A percentile compares a stretch with the other conserved stretches of the same genome.
These are phyloP conservation scores for Hemicentrotus pulcherrimus DNA, from an alignment of 35 echinoderm and acorn worm genomes.

Conservation along the genomic window DNA sequence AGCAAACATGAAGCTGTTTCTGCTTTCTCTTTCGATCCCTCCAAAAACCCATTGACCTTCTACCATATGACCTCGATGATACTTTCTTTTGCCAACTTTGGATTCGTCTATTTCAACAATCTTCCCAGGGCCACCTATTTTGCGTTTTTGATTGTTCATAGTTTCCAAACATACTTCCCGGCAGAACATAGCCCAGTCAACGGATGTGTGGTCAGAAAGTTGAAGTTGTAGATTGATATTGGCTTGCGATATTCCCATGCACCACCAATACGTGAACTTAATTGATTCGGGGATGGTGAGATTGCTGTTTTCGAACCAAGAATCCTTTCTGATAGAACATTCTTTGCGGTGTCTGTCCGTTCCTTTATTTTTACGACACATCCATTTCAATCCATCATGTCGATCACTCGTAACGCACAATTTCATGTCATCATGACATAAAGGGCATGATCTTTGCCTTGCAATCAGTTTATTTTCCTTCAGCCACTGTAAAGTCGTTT, in stretches of 20 bases:
- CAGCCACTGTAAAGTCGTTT: not conserved
- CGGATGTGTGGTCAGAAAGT: conserved; percentile 11
- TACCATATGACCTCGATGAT: too few relatives aligned
- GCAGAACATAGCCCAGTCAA: conserved; percentile 60
- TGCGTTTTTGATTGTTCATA: not conserved
- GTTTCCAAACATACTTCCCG: conserved; percentile 31
- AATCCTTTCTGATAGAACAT: conserved; percentile 44
- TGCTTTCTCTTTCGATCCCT: too few relatives aligned
- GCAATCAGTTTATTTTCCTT: not conserved
- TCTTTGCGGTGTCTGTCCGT: conserved; percentile 39
- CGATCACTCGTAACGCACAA: not conserved
- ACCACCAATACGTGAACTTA: conserved; percentile 55
- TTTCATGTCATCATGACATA: conserved; percentile 27
- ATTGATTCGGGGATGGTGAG: not conserved
- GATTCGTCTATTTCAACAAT: conserved; percentile 43
- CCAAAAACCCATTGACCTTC: too few relatives aligned
- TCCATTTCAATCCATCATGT: conserved; percentile 41
- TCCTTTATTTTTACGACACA: conserved; percentile 19
- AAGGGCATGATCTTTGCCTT: not conserved
- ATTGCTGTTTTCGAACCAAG: conserved; percentile 55
- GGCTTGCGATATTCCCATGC: conserved; percentile 25
- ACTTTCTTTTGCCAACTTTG: too few relatives aligned
- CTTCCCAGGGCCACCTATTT: conserved; percentile 43
- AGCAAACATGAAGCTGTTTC: too few relatives aligned
- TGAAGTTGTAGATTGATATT: conserved; percentile 14